phyloP scores from a whole-genome alignment of 1,140 invertebrate genomes.

The Zaprionus camerounensis region DNA sequence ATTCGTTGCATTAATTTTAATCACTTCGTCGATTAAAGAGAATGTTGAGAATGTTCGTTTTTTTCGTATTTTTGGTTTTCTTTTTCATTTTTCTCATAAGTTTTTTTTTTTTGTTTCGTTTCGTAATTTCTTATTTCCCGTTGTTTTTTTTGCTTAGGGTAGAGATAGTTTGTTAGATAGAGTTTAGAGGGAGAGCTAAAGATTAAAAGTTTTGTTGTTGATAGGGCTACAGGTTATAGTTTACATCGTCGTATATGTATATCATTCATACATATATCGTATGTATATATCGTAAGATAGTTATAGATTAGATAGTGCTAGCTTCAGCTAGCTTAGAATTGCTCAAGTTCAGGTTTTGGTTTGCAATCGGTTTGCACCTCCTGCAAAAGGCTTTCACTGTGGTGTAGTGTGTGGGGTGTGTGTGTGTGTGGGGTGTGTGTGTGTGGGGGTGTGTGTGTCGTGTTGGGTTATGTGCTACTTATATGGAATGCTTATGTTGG shows the following conservation, averaged over 20 bases:
- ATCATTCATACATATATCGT: constrained; percentile 20
- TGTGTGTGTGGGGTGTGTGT: constrained; percentile 22
- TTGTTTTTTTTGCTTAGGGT: constrained; percentile 24
- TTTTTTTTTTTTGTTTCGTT: constrained; percentile 8
- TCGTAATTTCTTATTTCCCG: constrained; percentile 12
- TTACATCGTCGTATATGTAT: constrained; percentile 36
- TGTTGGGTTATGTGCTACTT: constrained; percentile 21
- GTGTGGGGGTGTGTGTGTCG: constrained; percentile 39
- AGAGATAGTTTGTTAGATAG: constrained; percentile 48
- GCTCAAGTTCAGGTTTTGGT: constrained; percentile 77
- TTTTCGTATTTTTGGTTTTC: constrained; percentile 5
- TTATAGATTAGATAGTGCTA: constrained; percentile 63
- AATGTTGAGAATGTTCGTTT: constrained; percentile 25
- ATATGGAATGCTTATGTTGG: constrained; percentile 37
- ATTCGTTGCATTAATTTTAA: constrained; percentile 84
- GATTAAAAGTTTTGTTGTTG: constrained; percentile 62
- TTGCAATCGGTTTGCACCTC: constrained; percentile 62
- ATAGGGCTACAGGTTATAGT: constrained; percentile 72
- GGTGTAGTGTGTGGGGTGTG: constrained; percentile 33
- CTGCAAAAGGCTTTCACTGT: constrained; percentile 76
- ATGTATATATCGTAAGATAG: constrained; percentile 57
- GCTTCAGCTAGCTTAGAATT: constrained; percentile 61
- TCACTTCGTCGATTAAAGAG: constrained; percentile 80
- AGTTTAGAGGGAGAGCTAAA: constrained; percentile 59
- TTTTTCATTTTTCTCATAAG: constrained; percentile 8